These are phyloP conservation scores for Epirrita christyi DNA, from an alignment of 2,888 invertebrate species.

Conservation along the genomic window DNA sequence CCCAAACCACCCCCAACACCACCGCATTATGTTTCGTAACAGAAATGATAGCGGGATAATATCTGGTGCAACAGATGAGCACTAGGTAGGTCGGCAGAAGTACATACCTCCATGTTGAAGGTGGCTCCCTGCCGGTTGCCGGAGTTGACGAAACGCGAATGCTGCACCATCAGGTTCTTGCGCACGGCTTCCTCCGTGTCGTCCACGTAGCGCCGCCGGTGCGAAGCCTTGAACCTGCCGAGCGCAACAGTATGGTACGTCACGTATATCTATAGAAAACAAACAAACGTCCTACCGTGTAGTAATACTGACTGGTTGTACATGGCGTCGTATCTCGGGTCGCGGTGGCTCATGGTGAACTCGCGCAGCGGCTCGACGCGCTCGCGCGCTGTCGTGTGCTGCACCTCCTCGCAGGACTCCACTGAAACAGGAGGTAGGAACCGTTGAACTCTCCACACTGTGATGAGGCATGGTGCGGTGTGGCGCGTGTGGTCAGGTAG, in stretches of 20 bases:
- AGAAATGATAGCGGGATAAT: too few relatives aligned
- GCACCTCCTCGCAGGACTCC: conserved; percentile 55
- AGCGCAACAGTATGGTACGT: not conserved
- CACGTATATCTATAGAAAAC: not conserved
- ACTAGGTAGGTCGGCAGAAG: too few relatives aligned
- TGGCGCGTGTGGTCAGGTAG: not conserved
- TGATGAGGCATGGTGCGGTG: not conserved
- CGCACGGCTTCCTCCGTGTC: conserved; percentile 65
- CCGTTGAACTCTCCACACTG: not conserved
- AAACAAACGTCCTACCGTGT: not conserved
- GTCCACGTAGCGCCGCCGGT: conserved; percentile 58
- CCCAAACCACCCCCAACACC: too few relatives aligned
- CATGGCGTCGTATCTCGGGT: conserved; percentile 52
- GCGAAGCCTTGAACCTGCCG: conserved; percentile 56
- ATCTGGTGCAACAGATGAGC: too few relatives aligned
- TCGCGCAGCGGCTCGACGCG: conserved; percentile 71
- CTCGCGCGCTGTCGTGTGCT: conserved; percentile 43
- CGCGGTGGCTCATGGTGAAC: conserved; percentile 60
- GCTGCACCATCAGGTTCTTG: conserved; percentile 62
- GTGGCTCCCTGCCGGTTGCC: conserved; percentile 69
- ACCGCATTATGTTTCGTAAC: too few relatives aligned
- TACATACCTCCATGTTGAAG: conserved; percentile 50
- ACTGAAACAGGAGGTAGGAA: conserved; percentile 40
- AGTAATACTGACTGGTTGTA: conserved; percentile 43
- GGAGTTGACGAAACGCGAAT: conserved; percentile 57